phyloP scores from a whole-genome alignment of 2,113 vertebrate species.

The Mobula birostris region DNA sequence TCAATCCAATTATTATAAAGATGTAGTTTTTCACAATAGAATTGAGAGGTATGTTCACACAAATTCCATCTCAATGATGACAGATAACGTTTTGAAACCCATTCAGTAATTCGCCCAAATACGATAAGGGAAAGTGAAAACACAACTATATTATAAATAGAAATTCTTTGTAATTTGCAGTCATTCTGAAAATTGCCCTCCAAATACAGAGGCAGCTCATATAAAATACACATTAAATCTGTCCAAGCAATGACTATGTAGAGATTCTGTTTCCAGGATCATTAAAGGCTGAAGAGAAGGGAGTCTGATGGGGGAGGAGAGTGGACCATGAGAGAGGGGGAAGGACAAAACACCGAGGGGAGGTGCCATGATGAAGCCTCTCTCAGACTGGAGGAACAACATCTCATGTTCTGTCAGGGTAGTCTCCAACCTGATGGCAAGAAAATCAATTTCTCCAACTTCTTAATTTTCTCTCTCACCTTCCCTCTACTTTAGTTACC shows the following conservation, averaged over 20 bases:
- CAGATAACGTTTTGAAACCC: not conserved
- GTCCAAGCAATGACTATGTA: not conserved
- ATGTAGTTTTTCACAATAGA: not conserved
- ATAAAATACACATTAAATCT: not conserved
- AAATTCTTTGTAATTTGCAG: not conserved
- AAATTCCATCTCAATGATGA: not conserved
- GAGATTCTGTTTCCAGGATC: not conserved
- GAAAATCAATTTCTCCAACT: no score
- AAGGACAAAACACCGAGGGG: no score
- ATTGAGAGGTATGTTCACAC: not conserved
- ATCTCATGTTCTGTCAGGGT: no score
- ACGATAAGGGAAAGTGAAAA: not conserved
- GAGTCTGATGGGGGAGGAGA: no score
- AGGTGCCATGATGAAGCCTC: no score
- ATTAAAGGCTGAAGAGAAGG: no score
- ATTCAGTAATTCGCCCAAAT: not conserved
- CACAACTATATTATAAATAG: not conserved
- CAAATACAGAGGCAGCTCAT: not conserved
- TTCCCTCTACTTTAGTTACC: no score
- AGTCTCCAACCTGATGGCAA: no score
- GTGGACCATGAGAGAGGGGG: no score
- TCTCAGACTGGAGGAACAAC: no score
- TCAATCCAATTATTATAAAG: slow-evolving; percentile 6
- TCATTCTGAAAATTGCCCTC: not conserved
- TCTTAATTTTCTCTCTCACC: no score